A percentile compares a stretch with the other conserved stretches of the same genome.
Evolutionary conservation across 2,888 invertebrate genomes (phyloP).

Genomic region (Tenthredo livida): DNA sequence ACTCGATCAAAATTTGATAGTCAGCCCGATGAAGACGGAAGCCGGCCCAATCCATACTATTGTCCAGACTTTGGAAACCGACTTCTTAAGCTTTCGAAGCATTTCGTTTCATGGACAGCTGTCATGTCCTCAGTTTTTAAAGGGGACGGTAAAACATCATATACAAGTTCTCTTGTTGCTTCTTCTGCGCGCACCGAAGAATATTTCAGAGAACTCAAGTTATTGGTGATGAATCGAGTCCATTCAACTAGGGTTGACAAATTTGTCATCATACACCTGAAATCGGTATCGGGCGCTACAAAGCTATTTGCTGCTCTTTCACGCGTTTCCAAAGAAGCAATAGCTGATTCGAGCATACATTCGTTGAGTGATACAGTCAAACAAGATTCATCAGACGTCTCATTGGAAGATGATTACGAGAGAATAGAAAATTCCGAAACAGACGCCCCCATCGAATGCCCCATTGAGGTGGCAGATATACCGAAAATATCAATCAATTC

Average conservation of each 20-base stretch:
- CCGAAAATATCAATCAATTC: too few relatives aligned
- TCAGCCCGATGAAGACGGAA: conserved; percentile 6
- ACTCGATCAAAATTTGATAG: neutral
- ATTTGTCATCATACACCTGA: neutral
- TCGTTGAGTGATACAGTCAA: too few relatives aligned
- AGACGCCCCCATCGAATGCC: too few relatives aligned
- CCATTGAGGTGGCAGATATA: too few relatives aligned
- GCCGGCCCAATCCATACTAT: conserved; percentile 19
- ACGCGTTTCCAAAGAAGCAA: too few relatives aligned
- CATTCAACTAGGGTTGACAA: conserved; percentile 16
- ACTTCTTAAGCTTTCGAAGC: neutral
- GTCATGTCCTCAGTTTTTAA: neutral
- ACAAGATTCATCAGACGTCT: too few relatives aligned
- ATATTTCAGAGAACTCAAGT: conserved; percentile 27
- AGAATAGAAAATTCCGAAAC: too few relatives aligned
- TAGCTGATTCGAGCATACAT: too few relatives aligned
- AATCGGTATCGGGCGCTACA: neutral
- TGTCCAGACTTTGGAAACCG: conserved; percentile 2
- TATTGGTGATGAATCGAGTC: conserved; percentile 12
- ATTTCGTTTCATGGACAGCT: conserved; percentile 11
- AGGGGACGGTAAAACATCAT: neutral
- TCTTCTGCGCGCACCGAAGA: conserved; percentile 35
- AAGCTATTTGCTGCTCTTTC: too few relatives aligned
- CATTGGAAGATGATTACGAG: too few relatives aligned
- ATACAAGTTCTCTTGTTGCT: conserved; percentile 19